Conservation (phyloP, 1,140 invertebrate genomes). For the Lycorma delicatula region DNA sequence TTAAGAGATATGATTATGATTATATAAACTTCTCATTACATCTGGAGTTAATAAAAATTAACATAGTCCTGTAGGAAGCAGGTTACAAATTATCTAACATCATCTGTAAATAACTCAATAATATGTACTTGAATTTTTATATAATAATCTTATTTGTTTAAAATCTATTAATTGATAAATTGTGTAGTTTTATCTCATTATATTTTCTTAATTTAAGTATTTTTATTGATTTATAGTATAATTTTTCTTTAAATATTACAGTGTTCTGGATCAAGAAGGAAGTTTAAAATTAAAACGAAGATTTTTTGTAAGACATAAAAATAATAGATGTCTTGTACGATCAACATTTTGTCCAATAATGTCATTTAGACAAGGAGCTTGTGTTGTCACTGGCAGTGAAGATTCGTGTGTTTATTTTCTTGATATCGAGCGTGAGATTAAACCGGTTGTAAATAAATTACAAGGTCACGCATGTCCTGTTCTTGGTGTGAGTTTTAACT, state of each 20-base stretch:
- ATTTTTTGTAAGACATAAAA: constrained; percentile 54
- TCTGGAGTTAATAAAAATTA: too few species aligned
- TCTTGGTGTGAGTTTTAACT: constrained; percentile 77
- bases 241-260: constrained; percentile 33
- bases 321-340: constrained; percentile 43
- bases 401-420: constrained; percentile 80
- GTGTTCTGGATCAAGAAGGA: constrained; percentile 56
- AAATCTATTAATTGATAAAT: too few species aligned
- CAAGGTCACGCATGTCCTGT: constrained; percentile 76
- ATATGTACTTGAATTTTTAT: too few species aligned
- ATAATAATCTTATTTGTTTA: too few species aligned
- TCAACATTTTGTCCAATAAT: constrained; percentile 81
- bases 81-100: too few species aligned
- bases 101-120: too few species aligned
- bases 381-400: constrained; percentile 78
- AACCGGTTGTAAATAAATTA: constrained; percentile 70
- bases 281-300: constrained; percentile 51
- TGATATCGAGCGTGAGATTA: constrained; percentile 60
- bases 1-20: too few species aligned
- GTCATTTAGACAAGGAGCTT: constrained; percentile 70
- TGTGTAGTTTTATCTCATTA: too few species aligned
- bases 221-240: too few species aligned
- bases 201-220: too few species aligned
- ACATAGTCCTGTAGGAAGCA: too few species aligned
- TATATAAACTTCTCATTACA: too few species aligned